Conservation (phyloP, 2,113 vertebrate species). For the Psittacus erithacus region DNA sequence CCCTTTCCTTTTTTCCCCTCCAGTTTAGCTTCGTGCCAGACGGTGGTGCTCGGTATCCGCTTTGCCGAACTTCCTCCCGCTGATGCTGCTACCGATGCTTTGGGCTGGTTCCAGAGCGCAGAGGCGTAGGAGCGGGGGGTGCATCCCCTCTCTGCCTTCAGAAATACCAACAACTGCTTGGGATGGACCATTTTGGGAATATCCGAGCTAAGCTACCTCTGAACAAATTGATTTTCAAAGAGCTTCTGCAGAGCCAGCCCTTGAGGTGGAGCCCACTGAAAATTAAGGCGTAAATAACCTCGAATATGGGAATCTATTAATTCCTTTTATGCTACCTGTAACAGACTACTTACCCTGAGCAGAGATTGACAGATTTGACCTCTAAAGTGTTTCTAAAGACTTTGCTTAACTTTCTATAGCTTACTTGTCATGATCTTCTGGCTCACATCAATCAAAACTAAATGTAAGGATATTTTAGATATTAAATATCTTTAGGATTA, state of each 20-base stretch:
- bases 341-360: fast-evolving
- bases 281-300: not conserved
- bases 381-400: not conserved
- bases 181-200: not conserved
- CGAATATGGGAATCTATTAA: no score
- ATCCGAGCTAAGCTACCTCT: not conserved
- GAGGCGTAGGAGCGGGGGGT: fast-evolving
- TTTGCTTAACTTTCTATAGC: not conserved
- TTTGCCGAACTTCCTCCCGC: not conserved
- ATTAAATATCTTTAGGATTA: not conserved
- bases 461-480: not conserved
- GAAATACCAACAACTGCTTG: fast-evolving
- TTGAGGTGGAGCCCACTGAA: not conserved
- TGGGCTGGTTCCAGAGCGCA: fast-evolving
- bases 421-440: not conserved
- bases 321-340: not conserved
- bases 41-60: constrained; percentile 58
- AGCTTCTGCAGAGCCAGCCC: not conserved
- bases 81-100: not conserved
- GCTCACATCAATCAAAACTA: not conserved
- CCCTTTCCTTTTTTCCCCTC: not conserved
- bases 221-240: not conserved
- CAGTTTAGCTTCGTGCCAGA: not conserved
- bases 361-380: fast-evolving
- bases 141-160: fast-evolving